A percentile compares a stretch with the other conserved stretches of the same genome.
Evolutionary conservation across 2,888 invertebrate species (phyloP).

Genomic region (Drosophila picticornis): DNA sequence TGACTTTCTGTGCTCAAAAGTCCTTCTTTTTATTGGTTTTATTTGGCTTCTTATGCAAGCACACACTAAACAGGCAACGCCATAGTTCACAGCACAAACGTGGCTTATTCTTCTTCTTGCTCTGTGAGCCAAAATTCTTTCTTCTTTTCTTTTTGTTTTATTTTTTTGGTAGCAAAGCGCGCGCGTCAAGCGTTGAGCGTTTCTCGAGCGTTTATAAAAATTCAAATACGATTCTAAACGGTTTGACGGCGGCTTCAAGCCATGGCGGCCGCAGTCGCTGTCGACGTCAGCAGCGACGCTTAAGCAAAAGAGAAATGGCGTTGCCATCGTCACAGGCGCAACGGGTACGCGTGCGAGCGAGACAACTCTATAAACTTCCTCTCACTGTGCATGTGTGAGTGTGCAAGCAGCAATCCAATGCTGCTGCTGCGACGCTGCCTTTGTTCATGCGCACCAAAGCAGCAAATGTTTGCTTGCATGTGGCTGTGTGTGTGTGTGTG

Average conservation of each 20-base stretch:
- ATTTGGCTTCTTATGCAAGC: conserved; percentile 16
- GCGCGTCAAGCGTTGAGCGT: conserved; percentile 78
- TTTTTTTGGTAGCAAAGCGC: conserved; percentile 52
- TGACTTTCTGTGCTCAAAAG: conserved; percentile 44
- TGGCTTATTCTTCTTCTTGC: conserved; percentile 15
- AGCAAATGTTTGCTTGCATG: neutral
- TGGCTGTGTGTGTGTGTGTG: neutral
- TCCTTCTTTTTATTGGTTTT: conserved; percentile 28
- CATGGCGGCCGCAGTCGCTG: conserved; percentile 51
- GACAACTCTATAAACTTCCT: conserved; percentile 54
- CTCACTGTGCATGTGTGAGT: conserved; percentile 22
- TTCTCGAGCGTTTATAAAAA: conserved; percentile 83
- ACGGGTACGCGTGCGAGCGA: conserved; percentile 50
- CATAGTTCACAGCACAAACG: conserved; percentile 33
- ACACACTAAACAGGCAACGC: conserved; percentile 12
- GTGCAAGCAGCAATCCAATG: conserved; percentile 6
- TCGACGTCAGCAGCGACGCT: conserved; percentile 46
- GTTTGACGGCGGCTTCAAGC: conserved; percentile 49
- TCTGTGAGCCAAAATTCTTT: conserved; percentile 10
- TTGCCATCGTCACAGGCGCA: conserved; percentile 23
- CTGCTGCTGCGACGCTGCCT: conserved; percentile 40
- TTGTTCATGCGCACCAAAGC: conserved; percentile 57
- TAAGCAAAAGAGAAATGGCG: conserved; percentile 65
- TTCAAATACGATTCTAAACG: conserved; percentile 83
- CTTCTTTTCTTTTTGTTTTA: conserved; percentile 13